Conservation (phyloP, 2,888 invertebrate genomes). For the Listrodromus nycthemerus region DNA sequence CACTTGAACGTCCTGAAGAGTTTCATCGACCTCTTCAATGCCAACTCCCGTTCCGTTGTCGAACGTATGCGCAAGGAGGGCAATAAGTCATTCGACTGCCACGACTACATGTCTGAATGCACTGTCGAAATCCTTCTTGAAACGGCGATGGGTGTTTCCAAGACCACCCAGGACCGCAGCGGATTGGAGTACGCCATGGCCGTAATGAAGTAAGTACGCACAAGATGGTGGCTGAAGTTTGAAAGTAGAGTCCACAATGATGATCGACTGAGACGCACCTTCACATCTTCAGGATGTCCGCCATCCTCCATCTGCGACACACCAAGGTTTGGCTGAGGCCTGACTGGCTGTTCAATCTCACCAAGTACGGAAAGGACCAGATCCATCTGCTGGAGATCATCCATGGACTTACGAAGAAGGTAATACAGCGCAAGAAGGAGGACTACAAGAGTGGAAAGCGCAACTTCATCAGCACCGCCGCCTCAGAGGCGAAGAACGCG, state of each 20-base stretch:
- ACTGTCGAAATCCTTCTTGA: conserved; percentile 93
- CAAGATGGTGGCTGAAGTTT: background rate
- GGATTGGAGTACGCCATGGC: conserved; percentile 95
- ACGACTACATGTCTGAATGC: conserved; percentile 94
- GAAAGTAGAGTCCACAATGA: background rate
- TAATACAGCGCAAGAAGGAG: conserved; percentile 91
- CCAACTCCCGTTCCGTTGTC: conserved; percentile 91
- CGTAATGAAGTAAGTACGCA: conserved; percentile 89
- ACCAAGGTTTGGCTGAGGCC: conserved; percentile 92
- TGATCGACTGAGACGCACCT: background rate
- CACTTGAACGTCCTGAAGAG: conserved; percentile 94
- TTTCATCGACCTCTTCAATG: conserved; percentile 94
- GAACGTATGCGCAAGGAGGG: conserved; percentile 89
- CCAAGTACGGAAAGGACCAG: conserved; percentile 91
- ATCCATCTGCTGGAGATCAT: conserved; percentile 91
- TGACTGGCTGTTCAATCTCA: conserved; percentile 91
- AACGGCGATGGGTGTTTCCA: conserved; percentile 95
- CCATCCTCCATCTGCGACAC: conserved; percentile 93
- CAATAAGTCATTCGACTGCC: conserved; percentile 90
- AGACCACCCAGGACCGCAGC: conserved; percentile 92
- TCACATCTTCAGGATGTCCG: conserved; percentile 88
- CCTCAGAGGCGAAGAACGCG: conserved; percentile 71
- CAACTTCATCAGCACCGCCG: conserved; percentile 77
- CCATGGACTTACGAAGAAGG: conserved; percentile 92
- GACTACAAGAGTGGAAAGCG: conserved; percentile 89